phyloP scores from a whole-genome alignment of 2,888 invertebrate genomes.

The Smittia sp. region DNA sequence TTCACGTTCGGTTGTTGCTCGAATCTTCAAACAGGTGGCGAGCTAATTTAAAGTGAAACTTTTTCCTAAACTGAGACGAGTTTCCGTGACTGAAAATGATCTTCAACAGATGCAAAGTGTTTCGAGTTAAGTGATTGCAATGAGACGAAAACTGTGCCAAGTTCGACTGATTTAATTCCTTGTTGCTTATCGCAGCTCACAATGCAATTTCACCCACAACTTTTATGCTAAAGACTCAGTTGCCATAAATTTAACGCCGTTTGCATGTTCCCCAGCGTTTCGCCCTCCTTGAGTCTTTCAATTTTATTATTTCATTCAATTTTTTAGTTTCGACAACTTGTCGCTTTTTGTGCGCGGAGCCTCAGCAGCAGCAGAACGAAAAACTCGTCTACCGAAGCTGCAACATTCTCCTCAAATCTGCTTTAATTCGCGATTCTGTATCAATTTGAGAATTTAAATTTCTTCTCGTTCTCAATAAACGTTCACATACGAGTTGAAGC shows the following conservation, averaged over 20 bases:
- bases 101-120: background rate
- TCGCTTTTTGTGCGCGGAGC: background rate
- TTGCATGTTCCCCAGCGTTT: conserved; percentile 13
- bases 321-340: background rate
- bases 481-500: background rate
- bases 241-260: background rate
- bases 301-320: conserved; percentile 13
- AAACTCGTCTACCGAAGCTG: background rate
- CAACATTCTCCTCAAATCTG: background rate
- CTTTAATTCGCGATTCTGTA: conserved; percentile 6
- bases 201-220: conserved; percentile 17
- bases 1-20: background rate
- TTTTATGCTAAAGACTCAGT: conserved; percentile 4
- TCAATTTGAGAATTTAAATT: conserved; percentile 3
- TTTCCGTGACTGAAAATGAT: background rate
- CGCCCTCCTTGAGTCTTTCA: background rate
- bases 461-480: background rate
- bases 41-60: background rate
- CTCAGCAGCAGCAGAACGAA: background rate
- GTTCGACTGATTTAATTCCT: background rate
- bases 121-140: background rate
- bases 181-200: background rate
- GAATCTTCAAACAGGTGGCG: background rate
- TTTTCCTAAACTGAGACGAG: no score
- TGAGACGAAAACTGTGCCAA: background rate